Evolutionary conservation across 2,797 vertebrate genomes (phyloP), one percentile per base, ranked within the genome.

Genomic region (Lithobates pipiens): DNA sequence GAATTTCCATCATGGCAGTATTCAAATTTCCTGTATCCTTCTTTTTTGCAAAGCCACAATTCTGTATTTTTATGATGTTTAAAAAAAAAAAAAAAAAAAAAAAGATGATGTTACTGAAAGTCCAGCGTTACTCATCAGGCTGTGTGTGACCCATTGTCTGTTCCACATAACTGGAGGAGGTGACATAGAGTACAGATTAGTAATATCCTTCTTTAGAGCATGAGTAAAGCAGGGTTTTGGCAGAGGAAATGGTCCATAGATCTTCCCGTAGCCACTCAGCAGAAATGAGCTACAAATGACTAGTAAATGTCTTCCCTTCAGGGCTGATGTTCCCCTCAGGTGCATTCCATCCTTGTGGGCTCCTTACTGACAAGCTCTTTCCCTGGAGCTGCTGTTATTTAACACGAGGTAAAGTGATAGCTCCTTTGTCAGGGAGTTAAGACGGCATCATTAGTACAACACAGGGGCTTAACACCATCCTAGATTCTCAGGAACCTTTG

Each of bases 341-440:
- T 89, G 88, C 90, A 92, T 92, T 93, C 91, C 91, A 90, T 85
- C 87, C 84, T 36, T 90, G 91, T 91, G 87, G 89, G 90, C 91
- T 88, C 76, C 73, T 85, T 88, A 87, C 84, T 80, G 89, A 88
- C 75, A 89, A 79, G 86, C 80, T 84, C 80, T 67, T 79, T 88
- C 86, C 89, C 89, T 89, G 78, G 88, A 90, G 90, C 88, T 84
- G 87, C 86, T 88, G 90, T 88, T 90, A 88, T n/a, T 63, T 68
- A 63, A 89, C 89, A 86, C 71, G 73, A 89, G 89, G 89, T 82
- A 90, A 88, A 83, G 88, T 87, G 90, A 89, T 91, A 89, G 39
- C 89, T 90, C 86, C 69, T 85, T 42, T 89, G 87, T 89, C 85
- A 75, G 69, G 61, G 57, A 68, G 86, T 80, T 87, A 84, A 84